Evolutionary conservation across 2,113 vertebrate genomes (phyloP).

Genomic region (Perca flavescens): DNA sequence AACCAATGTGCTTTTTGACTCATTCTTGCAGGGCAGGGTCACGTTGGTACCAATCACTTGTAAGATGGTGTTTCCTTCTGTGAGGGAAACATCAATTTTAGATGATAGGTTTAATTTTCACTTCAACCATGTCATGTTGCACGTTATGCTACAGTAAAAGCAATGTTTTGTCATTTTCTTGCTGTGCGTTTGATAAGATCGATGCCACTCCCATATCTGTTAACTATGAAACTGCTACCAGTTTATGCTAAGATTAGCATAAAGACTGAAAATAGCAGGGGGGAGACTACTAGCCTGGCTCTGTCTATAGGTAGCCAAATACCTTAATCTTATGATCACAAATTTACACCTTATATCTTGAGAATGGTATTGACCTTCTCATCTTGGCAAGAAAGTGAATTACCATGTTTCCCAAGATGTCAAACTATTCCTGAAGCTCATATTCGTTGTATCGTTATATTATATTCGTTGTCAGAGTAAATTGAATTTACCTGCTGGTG

Average conservation of each 20-base stretch:
- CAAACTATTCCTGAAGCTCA: not conserved
- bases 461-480: not conserved
- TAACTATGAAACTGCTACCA: not conserved
- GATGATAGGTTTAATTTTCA: not conserved
- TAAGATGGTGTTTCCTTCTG: conserved; percentile 30
- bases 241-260: not conserved
- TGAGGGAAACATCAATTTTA: not conserved
- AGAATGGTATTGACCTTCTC: not conserved
- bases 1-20: rapidly evolving
- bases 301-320: not conserved
- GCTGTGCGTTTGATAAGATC: not conserved
- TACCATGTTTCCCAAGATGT: not conserved
- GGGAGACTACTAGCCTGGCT: not conserved
- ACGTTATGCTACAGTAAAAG: not conserved
- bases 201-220: not conserved
- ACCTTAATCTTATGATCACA: not conserved
- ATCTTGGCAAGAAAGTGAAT: not conserved
- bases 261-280: not conserved
- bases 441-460: no score
- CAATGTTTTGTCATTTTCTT: not conserved
- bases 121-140: not conserved
- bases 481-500: conserved; percentile 54
- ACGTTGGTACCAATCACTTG: not conserved
- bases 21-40: conserved; percentile 32
- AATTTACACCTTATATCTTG: not conserved